phyloP scores from a whole-genome alignment of 1,140 invertebrate species.

The Microplitis demolitor region DNA sequence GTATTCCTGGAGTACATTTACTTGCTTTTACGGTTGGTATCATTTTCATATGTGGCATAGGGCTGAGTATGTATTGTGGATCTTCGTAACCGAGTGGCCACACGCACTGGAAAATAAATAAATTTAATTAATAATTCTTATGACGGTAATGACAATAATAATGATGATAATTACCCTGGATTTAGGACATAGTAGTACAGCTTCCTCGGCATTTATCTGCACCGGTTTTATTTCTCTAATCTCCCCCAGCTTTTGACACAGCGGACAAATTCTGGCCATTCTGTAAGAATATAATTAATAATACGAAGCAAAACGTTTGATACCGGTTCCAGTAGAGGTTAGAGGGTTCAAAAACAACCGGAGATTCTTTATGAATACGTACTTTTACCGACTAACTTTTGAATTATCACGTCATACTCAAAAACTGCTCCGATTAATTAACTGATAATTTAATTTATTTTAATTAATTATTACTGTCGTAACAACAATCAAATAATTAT shows the following conservation, averaged over 20 bases:
- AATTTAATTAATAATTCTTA: slow-evolving; percentile 1
- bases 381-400: too few species aligned
- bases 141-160: too few species aligned
- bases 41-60: slow-evolving; percentile 20
- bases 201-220: slow-evolving; percentile 39
- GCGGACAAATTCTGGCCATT: slow-evolving; percentile 41
- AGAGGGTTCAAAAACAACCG: too few species aligned
- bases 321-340: too few species aligned
- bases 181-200: slow-evolving; percentile 1
- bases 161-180: not conserved
- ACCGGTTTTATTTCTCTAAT: slow-evolving; percentile 32
- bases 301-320: too few species aligned
- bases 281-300: slow-evolving; percentile 4
- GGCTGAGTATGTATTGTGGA: slow-evolving; percentile 22
- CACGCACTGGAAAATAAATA: slow-evolving; percentile 34
- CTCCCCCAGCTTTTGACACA: slow-evolving; percentile 36
- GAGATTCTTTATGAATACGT: too few species aligned
- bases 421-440: too few species aligned
- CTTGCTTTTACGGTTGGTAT: slow-evolving; percentile 20
- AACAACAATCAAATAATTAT: too few species aligned
- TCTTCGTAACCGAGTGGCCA: slow-evolving; percentile 38
- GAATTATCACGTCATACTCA: too few species aligned
- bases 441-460: too few species aligned
- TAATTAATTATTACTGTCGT: too few species aligned
- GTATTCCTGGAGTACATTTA: slow-evolving; percentile 4